Evolutionary conservation across 2,797 vertebrate species (phyloP).

Genomic region (Austrolebias charrua): DNA sequence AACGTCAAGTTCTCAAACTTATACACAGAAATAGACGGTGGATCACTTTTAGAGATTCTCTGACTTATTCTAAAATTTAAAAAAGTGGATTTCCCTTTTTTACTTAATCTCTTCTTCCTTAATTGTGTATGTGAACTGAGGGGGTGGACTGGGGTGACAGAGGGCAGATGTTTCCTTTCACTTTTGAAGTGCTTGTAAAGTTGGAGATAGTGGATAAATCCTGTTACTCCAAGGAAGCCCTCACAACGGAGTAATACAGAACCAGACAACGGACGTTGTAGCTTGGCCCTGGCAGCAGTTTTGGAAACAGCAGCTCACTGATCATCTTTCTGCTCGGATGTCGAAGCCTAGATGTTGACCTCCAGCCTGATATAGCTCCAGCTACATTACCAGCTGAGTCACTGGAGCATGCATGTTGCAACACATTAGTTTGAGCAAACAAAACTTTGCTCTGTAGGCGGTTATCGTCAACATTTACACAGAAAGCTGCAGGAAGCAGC

Average conservation of each 20-base stretch:
- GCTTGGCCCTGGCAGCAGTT: constrained; percentile 28
- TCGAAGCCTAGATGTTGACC: constrained; percentile 32
- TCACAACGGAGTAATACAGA: constrained; percentile 32
- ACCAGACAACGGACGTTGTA: constrained; percentile 13
- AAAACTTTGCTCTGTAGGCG: constrained; percentile 39
- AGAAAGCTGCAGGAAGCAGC: constrained; percentile 7
- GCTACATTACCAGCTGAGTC: neutral
- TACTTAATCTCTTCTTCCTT: neutral
- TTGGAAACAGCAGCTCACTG: constrained; percentile 39
- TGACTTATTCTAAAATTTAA: neutral
- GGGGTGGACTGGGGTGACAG: constrained; percentile 55
- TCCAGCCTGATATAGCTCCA: constrained; percentile 29
- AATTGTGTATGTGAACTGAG: constrained; percentile 55
- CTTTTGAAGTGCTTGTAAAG: constrained; percentile 60
- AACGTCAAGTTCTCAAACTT: constrained; percentile 27
- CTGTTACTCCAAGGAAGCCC: constrained; percentile 29
- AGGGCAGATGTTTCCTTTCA: constrained; percentile 72
- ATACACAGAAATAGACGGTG: neutral
- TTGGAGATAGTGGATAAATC: constrained; percentile 27
- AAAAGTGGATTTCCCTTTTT: neutral
- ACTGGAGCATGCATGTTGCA: constrained; percentile 20
- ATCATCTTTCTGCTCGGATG: constrained; percentile 11
- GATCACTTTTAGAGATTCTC: neutral
- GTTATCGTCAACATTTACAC: constrained; percentile 32
- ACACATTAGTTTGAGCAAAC: constrained; percentile 33